Base-by-base conservation (phyloP, 2,797 vertebrate species). In the Natrix natrix region DNA sequence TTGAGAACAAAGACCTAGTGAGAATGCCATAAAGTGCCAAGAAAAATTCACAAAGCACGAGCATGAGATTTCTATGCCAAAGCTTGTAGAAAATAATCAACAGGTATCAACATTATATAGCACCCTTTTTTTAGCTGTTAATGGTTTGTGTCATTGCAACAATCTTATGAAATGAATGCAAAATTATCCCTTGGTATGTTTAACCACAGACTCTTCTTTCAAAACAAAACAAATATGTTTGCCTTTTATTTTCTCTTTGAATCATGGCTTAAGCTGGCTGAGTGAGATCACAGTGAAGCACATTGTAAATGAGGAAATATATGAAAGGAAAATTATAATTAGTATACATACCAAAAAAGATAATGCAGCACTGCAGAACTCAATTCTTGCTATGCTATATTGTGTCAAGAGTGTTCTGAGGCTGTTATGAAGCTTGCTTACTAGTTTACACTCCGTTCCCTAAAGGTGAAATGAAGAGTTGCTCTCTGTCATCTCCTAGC, bases 261-360 rank as follows among this genome's bases (percentile, higher is more conserved):
- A 37, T 93, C 92, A 95, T 93, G 59, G 28, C 91, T 96, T 0
- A 0, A 89, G 57, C 48, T 66, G 10, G 63, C 48, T 94, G 93
- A 95, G 91, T 69, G 48, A 66, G 96, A 93, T 95, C 78, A 92
- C 78, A 92, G 43, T 87, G 83, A 95, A 94, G 63, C 86, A 93
- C 96, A 88, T 28, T 95, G 87, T 86, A 94, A 96, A 95, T 95
- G 87, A 95, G 90, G 92, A 95, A 92, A 90, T 2, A 0, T 63
- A 60, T 90, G 87, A 93, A 94, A 93, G 57, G 74, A 74, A 95
- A 96, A 60, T 89, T 93, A 92, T 52, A 91, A 95, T 86, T 93
- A 96, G 7, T 55, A 90, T 26, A 90, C 90, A 94, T 55, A 94
- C 57, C 26, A 93, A 56, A 94, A 93, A 54, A 93, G 91, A 63